Conservation (phyloP, 2,113 vertebrate genomes). For the Callaeas wilsoni region DNA sequence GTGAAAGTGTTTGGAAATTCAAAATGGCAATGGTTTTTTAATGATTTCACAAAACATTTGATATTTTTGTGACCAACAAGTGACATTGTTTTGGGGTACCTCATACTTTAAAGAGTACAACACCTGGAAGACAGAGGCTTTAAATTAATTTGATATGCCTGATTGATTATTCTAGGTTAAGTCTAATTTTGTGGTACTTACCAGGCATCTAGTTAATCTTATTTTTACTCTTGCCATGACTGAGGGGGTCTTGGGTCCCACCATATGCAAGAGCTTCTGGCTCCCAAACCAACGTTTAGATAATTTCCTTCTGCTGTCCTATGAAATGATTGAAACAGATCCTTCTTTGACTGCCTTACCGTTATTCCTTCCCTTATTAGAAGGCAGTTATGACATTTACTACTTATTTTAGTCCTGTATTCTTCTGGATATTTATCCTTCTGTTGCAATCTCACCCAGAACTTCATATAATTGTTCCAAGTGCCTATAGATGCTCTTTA, state of each 20-base stretch:
- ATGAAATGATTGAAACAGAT: neutral
- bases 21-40: rapidly evolving
- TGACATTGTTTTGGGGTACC: neutral
- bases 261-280: neutral
- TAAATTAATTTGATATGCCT: neutral
- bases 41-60: neutral
- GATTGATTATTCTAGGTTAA: neutral
- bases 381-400: neutral
- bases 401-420: neutral
- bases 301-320: neutral
- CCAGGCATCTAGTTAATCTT: neutral
- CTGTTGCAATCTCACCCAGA: neutral
- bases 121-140: neutral
- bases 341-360: neutral
- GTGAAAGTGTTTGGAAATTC: neutral
- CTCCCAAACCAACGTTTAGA: neutral
- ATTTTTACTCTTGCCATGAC: neutral
- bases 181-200: neutral
- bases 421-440: neutral
- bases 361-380: neutral
- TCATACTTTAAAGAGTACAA: neutral
- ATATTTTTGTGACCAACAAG: neutral
- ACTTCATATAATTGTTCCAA: neutral
- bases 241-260: neutral
- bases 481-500: neutral